Conservation (phyloP, 2,888 invertebrate species). For the Oligia strigilis region DNA sequence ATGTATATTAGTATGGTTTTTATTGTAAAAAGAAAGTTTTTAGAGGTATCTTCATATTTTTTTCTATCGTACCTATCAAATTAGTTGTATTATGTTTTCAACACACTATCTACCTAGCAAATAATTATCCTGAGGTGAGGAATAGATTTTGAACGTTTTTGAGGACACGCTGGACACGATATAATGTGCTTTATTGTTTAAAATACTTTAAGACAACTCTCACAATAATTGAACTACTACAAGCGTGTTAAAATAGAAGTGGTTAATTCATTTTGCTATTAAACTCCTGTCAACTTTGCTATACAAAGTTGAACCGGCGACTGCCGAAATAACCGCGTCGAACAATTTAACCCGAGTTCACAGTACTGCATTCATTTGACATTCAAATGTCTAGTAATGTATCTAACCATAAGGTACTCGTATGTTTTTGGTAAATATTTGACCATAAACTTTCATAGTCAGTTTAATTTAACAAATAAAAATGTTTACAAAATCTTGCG, state of each 20-base stretch:
- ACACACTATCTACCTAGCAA: too few species aligned
- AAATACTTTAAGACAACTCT: slow-evolving; percentile 2
- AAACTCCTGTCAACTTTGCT: slow-evolving; percentile 39
- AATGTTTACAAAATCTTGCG: background rate
- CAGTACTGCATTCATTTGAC: slow-evolving; percentile 41
- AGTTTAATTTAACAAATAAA: background rate
- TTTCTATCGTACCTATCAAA: too few species aligned
- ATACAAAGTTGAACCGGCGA: slow-evolving; percentile 36
- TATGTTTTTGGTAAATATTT: slow-evolving; percentile 45
- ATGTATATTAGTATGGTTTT: too few species aligned
- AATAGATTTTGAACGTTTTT: too few species aligned
- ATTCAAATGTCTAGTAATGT: slow-evolving; percentile 34
- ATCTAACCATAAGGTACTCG: slow-evolving; percentile 11
- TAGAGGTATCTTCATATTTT: too few species aligned
- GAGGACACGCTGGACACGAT: background rate
- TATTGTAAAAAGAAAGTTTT: too few species aligned
- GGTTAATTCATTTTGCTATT: slow-evolving; percentile 24
- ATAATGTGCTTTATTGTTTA: background rate
- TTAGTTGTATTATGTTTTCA: too few species aligned
- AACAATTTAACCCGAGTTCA: slow-evolving; percentile 52
- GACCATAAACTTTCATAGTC: background rate
- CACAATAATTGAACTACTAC: background rate
- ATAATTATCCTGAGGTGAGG: too few species aligned
- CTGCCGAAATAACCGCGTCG: slow-evolving; percentile 39
- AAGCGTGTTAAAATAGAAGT: slow-evolving; percentile 21